Conservation (phyloP, 1,140 invertebrate species). For the Pseudoatta argentina region DNA sequence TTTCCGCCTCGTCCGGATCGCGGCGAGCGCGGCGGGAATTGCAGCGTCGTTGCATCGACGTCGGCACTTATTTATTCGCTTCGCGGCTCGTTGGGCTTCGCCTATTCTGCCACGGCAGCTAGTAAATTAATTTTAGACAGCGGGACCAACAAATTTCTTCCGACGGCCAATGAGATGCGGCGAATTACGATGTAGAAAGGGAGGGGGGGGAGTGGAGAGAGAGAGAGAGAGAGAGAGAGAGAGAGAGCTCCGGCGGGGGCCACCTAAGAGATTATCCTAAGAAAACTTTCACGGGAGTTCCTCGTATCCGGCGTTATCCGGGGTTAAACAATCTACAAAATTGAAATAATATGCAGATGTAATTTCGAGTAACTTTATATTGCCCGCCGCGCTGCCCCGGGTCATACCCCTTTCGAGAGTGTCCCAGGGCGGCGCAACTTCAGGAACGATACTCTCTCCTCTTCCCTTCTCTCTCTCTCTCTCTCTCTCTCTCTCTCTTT, state of each 20-base stretch:
- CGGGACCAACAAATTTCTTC: slow-evolving; percentile 73
- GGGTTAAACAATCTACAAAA: slow-evolving; percentile 81
- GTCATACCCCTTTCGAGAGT: slow-evolving; percentile 60
- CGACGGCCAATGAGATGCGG: slow-evolving; percentile 77
- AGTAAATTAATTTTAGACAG: slow-evolving; percentile 75
- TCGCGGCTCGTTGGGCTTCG: slow-evolving; percentile 69
- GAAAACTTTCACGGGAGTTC: slow-evolving; percentile 75
- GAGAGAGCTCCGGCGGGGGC: slow-evolving; percentile 49
- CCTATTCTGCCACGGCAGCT: slow-evolving; percentile 14
- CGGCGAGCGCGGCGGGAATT: slow-evolving; percentile 25
- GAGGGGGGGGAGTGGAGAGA: neutral
- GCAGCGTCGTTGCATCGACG: slow-evolving; percentile 61
- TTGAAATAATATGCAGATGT: slow-evolving; percentile 82
- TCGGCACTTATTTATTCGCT: slow-evolving; percentile 70
- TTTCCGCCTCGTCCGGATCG: slow-evolving; percentile 8
- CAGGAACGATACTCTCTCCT: slow-evolving; percentile 40
- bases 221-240: neutral
- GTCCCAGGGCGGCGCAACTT: slow-evolving; percentile 72
- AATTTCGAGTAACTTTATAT: slow-evolving; percentile 81
- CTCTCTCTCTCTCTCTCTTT: too few species aligned
- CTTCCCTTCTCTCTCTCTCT: neutral
- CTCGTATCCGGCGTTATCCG: slow-evolving; percentile 71
- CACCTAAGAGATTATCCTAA: slow-evolving; percentile 79
- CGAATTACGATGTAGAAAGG: slow-evolving; percentile 53
- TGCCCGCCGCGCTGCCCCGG: slow-evolving; percentile 48